Conservation (phyloP, 2,797 vertebrate genomes). For the Artibeus lituratus region DNA sequence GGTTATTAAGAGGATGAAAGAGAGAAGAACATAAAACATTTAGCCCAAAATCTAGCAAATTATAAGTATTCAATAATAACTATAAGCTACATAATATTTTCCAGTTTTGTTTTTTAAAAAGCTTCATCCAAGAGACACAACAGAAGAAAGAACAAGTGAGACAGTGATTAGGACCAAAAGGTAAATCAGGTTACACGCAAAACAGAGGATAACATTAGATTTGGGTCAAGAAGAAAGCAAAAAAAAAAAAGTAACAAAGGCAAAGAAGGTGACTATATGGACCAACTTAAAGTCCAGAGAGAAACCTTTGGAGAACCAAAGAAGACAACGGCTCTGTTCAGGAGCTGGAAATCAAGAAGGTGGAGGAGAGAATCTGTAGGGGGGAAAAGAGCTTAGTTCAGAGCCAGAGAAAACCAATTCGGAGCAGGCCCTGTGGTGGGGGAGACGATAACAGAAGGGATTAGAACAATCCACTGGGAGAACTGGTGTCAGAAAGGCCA, state of each 20-base stretch:
- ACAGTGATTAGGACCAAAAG: conserved; percentile 28
- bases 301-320: neutral
- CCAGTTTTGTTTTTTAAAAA: conserved; percentile 28
- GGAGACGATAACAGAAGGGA: neutral
- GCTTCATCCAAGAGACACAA: conserved; percentile 40
- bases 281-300: neutral
- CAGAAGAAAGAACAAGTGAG: conserved; percentile 30
- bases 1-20: conserved; percentile 31
- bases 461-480: neutral
- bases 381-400: neutral
- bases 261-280: neutral
- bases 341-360: neutral
- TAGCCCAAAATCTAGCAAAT: conserved; percentile 11
- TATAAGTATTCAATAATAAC: conserved; percentile 11
- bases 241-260: neutral
- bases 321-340: neutral
- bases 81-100: neutral
- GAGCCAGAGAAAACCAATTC: neutral
- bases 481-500: neutral
- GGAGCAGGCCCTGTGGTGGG: neutral
- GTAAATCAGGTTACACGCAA: conserved; percentile 26
- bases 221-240: neutral
- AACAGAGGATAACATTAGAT: neutral
- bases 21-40: conserved; percentile 6
- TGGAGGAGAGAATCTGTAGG: neutral